Conservation (phyloP, 2,888 invertebrate genomes). For the Arge pagana region DNA sequence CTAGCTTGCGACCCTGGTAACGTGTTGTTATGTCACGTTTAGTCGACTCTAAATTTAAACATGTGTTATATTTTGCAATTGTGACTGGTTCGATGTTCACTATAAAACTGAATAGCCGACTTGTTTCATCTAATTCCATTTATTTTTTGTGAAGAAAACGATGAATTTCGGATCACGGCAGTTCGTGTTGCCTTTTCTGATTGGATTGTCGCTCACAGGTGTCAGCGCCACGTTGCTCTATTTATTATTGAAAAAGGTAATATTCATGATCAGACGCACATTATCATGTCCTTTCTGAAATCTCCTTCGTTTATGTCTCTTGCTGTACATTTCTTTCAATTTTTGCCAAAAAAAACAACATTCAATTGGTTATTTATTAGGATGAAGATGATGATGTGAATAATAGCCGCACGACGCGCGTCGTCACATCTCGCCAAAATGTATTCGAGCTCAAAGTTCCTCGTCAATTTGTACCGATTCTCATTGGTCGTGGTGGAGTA, state of each 20-base stretch:
- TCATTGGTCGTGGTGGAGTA: slow-evolving; percentile 78
- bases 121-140: neutral
- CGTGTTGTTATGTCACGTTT: neutral
- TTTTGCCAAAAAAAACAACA: too few species aligned
- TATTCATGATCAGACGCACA: too few species aligned
- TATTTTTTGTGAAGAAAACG: slow-evolving; percentile 23
- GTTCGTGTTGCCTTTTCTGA: slow-evolving; percentile 61
- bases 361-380: too few species aligned
- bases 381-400: slow-evolving; percentile 8
- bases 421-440: slow-evolving; percentile 53
- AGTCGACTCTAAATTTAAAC: neutral
- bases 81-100: neutral
- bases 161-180: slow-evolving; percentile 41
- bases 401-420: slow-evolving; percentile 24
- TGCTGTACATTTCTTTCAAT: too few species aligned
- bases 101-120: neutral
- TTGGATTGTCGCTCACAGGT: slow-evolving; percentile 73
- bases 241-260: slow-evolving; percentile 69
- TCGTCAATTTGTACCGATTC: slow-evolving; percentile 67
- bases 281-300: too few species aligned
- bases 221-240: slow-evolving; percentile 72
- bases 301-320: too few species aligned
- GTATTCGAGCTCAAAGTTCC: slow-evolving; percentile 66
- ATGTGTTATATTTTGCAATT: neutral
- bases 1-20: too few species aligned